phyloP scores from a whole-genome alignment of 2,797 vertebrate species.

The Thamnophis elegans region DNA sequence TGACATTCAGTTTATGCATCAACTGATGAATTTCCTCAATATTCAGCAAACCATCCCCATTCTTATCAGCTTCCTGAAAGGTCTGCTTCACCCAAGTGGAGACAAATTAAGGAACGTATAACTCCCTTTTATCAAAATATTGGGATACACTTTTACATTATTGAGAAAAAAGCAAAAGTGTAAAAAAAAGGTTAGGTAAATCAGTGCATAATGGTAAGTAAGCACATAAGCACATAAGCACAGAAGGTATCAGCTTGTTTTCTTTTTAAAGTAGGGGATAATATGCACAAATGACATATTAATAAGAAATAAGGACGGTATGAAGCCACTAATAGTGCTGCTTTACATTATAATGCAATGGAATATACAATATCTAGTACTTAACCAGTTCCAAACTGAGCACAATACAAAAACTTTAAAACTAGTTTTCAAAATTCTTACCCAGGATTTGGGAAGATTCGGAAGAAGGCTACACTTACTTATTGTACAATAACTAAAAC shows the following conservation, averaged over 20 bases:
- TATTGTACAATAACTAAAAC: neutral
- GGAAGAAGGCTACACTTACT: neutral
- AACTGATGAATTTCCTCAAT: constrained; percentile 98
- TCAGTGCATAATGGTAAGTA: neutral
- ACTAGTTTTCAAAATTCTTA: neutral
- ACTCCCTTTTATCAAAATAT: neutral
- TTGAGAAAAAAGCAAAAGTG: accelerated
- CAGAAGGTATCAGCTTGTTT: neutral
- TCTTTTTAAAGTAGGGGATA: neutral
- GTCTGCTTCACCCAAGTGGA: constrained; percentile 96
- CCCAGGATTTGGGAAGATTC: neutral
- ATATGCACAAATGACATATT: neutral
- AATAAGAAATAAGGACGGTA: neutral
- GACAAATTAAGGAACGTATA: constrained; percentile 77
- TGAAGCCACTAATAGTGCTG: neutral
- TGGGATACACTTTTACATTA: neutral
- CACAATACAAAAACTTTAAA: neutral
- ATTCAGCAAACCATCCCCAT: constrained; percentile 92
- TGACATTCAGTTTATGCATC: constrained; percentile 96
- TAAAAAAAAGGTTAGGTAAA: neutral
- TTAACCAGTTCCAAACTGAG: neutral
- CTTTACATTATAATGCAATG: neutral
- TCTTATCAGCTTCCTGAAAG: constrained; percentile 97
- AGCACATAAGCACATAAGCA: neutral
- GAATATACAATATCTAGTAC: neutral